phyloP scores from a whole-genome alignment of 2,797 vertebrate species.

The Peromyscus nudipes region DNA sequence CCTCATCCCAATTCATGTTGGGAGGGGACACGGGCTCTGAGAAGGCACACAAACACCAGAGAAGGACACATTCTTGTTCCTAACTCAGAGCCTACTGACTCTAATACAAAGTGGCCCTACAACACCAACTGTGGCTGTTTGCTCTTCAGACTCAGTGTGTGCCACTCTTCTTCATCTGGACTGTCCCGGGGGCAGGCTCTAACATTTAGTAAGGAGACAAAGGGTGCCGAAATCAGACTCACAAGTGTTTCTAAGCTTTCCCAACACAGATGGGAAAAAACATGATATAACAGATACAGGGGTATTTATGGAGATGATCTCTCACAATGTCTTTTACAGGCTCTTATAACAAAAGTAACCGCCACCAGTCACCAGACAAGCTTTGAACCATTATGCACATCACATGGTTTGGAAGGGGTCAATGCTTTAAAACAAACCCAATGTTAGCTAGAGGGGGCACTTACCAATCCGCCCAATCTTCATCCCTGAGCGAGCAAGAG shows the following conservation, averaged over 20 bases:
- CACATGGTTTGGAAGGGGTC: not conserved
- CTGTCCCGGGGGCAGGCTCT: too few species aligned
- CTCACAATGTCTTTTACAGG: not conserved
- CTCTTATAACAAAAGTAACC: not conserved
- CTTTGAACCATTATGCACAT: not conserved
- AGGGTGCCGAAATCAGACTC: not conserved
- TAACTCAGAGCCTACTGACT: not conserved
- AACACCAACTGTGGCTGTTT: not conserved
- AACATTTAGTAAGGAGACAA: not conserved
- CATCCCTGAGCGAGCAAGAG: constrained; percentile 98
- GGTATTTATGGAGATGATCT: not conserved
- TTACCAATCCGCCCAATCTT: constrained; percentile 98
- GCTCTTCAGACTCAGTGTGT: not conserved
- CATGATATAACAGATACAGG: not conserved
- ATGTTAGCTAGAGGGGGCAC: constrained; percentile 30
- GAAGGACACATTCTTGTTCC: not conserved
- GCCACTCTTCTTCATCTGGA: too few species aligned
- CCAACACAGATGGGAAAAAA: not conserved
- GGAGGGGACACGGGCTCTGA: not conserved
- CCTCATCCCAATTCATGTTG: not conserved
- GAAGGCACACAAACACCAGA: not conserved
- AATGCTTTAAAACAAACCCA: not conserved
- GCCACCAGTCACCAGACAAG: not conserved
- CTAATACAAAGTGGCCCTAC: not conserved
- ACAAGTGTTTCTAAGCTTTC: not conserved